Evolutionary conservation across 2,888 invertebrate species (phyloP), one percentile per base, ranked within the genome.

Genomic region (Tholera decimalis): DNA sequence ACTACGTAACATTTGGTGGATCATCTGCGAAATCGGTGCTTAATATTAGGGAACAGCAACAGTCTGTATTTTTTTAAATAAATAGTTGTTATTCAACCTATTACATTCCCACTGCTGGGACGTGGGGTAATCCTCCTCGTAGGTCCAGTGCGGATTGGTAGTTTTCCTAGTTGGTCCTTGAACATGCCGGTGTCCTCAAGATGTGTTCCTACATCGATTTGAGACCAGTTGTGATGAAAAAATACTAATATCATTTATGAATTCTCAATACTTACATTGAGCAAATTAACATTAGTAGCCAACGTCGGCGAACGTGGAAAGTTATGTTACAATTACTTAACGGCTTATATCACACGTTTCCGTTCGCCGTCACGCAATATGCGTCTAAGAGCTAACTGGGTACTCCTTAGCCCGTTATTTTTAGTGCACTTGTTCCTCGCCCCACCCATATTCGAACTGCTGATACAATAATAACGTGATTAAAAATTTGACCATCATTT

Each of bases 291-390:
- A 55, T 58, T 41, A 43, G 18, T 47, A 28, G 22, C 56, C 35
- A 44, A 60, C 24, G 56, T 51, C 26, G 53, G 60, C 46, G 20
- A 46, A 56, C 30, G 55, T 66, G 75, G 68, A 78, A 73, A 78
- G 79, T 71, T 67, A 75, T 74, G 79, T 70, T 75, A 58, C 30
- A 46, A 60, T 47, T 70, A 44, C 24, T 26, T 44, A 79, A 71
- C 76, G 62, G 75, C 54, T 76, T 76, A 79, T 62, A 68, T 65
- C 72, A 79, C 54, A 63, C 62, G 43, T 57, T 72, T 68, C 68
- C 76, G 72, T 68, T 47, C 13, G 15, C 49, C 70, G 76, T 72
- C 78, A 78, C 78, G 80, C 77, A 46, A 61, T 53, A 35, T 37
- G 64, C 64, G 65, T 59, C 44, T 55, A 46, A 37, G 55, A 47